Evolutionary conservation across 2,888 invertebrate species (phyloP).

Genomic region (Brachypalpus laphriformis): DNA sequence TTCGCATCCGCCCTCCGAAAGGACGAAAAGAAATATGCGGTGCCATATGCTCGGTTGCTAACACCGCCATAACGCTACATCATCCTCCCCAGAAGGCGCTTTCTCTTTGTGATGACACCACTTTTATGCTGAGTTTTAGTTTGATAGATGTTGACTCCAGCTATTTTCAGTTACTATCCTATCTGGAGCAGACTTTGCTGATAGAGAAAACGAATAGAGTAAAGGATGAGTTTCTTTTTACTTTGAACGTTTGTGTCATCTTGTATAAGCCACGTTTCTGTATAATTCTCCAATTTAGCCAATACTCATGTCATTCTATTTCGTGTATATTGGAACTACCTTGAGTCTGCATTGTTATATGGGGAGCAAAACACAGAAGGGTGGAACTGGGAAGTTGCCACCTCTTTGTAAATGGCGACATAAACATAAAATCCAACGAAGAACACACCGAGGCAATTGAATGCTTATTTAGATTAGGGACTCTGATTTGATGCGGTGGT

Average conservation of each 20-base stretch:
- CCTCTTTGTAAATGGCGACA: slow-evolving; percentile 72
- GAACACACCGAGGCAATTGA: slow-evolving; percentile 73
- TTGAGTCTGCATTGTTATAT: slow-evolving; percentile 34
- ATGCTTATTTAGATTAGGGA: slow-evolving; percentile 73
- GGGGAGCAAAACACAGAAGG: not conserved
- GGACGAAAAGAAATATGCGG: slow-evolving; percentile 63
- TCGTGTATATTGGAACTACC: slow-evolving; percentile 45
- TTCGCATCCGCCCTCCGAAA: slow-evolving; percentile 55
- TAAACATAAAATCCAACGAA: slow-evolving; percentile 73
- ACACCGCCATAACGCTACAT: slow-evolving; percentile 69
- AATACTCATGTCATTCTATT: slow-evolving; percentile 64
- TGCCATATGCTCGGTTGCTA: slow-evolving; percentile 71
- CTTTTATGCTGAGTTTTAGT: slow-evolving; percentile 73
- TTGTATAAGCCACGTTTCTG: slow-evolving; percentile 60
- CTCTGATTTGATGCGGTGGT: slow-evolving; percentile 58
- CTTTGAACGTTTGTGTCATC: slow-evolving; percentile 27
- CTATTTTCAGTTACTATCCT: slow-evolving; percentile 27
- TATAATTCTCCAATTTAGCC: slow-evolving; percentile 73
- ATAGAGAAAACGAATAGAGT: slow-evolving; percentile 20
- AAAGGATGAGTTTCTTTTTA: slow-evolving; percentile 19
- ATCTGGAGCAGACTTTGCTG: slow-evolving; percentile 7
- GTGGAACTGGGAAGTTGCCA: slow-evolving; percentile 60
- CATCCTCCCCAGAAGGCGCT: slow-evolving; percentile 42
- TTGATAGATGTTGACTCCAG: slow-evolving; percentile 71
- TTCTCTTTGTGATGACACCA: slow-evolving; percentile 65